Conservation (phyloP, 2,888 invertebrate genomes). For the Lepas anatifera region DNA sequence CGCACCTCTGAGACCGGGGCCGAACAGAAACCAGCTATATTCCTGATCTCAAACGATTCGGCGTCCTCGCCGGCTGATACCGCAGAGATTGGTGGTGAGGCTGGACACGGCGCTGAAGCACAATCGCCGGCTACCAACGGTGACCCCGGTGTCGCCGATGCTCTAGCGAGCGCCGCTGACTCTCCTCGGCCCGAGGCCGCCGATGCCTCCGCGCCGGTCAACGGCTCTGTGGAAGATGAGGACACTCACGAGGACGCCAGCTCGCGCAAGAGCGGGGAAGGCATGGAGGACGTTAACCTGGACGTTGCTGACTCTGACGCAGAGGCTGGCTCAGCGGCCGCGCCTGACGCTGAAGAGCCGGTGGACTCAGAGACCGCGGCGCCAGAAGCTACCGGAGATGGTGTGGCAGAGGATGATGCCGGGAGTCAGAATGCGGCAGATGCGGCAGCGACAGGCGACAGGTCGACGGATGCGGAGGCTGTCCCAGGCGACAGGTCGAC, state of each 20-base stretch:
- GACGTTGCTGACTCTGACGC: slow-evolving; percentile 6
- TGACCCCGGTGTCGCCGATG: slow-evolving; percentile 6
- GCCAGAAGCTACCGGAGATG: no score
- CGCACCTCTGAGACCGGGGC: no score
- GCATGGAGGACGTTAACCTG: not conserved
- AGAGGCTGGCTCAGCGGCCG: slow-evolving; percentile 10
- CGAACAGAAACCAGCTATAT: no score
- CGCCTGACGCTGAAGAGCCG: slow-evolving; percentile 15
- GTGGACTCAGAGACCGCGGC: not conserved
- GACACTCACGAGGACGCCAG: not conserved
- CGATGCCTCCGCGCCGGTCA: no score
- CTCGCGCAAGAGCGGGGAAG: slow-evolving; percentile 8
- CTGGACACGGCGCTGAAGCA: not conserved
- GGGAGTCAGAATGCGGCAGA: no score
- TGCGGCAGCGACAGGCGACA: not conserved
- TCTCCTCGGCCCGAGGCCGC: no score
- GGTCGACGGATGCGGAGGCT: not conserved
- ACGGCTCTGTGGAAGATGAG: not conserved
- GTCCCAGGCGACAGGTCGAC: not conserved
- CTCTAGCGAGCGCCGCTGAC: no score
- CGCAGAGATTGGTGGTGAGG: no score
- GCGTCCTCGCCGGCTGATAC: no score
- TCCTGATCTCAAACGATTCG: no score
- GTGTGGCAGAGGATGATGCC: not conserved
- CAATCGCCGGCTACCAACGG: slow-evolving; percentile 14